Percentiles rank a stretch among this genome's conserved stretches.
Conservation (phyloP, 2,797 vertebrate genomes). For the Cynodonichthys magdalenae region DNA sequence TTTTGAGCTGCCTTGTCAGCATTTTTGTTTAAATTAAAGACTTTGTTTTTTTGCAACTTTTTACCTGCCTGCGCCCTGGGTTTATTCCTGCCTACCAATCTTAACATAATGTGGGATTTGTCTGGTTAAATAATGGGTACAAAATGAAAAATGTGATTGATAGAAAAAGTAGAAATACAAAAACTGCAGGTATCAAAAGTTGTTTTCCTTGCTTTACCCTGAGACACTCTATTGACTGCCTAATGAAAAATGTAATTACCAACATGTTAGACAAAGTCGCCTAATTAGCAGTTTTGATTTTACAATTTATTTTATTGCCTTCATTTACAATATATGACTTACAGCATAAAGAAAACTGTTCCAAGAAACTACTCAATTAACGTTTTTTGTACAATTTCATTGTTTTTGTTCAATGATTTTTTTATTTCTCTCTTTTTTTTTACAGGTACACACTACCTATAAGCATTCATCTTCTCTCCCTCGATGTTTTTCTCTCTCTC, state of each 20-base stretch:
- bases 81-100: too few species aligned
- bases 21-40: too few species aligned
- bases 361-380: too few species aligned
- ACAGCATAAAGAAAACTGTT: neutral
- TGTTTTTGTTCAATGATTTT: neutral
- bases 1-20: too few species aligned
- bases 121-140: neutral
- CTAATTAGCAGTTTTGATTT: constrained; percentile 1
- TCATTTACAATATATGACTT: neutral
- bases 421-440: neutral
- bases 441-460: neutral
- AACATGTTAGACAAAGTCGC: neutral
- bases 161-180: neutral
- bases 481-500: constrained; percentile 9
- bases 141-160: neutral
- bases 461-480: neutral
- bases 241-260: neutral
- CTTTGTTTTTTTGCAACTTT: too few species aligned
- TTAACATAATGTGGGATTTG: too few species aligned
- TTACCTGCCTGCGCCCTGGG: too few species aligned
- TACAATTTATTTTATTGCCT: neutral
- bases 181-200: neutral
- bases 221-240: too few species aligned
- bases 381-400: neutral
- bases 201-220: neutral